phyloP scores from a whole-genome alignment of 2,797 vertebrate species.

The Vespertilio murinus region DNA sequence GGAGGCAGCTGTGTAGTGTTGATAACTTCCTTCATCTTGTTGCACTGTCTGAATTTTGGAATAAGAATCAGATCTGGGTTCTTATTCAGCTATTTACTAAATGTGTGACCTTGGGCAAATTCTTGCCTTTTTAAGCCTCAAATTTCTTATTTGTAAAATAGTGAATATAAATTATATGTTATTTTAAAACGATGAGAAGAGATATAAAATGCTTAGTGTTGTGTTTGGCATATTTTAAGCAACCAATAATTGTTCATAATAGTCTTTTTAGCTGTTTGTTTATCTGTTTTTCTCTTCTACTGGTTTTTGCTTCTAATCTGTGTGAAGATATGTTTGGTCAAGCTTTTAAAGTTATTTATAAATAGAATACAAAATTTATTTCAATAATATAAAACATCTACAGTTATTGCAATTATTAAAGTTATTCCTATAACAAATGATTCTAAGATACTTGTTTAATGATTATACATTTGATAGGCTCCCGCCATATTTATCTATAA shows the following conservation, averaged over 20 bases:
- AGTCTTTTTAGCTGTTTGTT: slow-evolving; percentile 9
- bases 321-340: slow-evolving; percentile 15
- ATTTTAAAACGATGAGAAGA: slow-evolving; percentile 25
- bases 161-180: background rate
- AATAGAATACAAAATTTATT: slow-evolving; percentile 13
- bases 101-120: background rate
- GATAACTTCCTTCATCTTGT: background rate
- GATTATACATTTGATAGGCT: slow-evolving; percentile 15
- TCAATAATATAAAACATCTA: background rate
- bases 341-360: slow-evolving; percentile 32
- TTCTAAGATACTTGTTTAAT: slow-evolving; percentile 7
- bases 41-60: background rate
- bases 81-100: background rate
- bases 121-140: slow-evolving; percentile 1
- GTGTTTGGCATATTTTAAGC: background rate
- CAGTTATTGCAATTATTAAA: slow-evolving; percentile 20
- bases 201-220: background rate
- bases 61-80: background rate
- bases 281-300: slow-evolving; percentile 3
- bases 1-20: background rate
- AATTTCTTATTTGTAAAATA: background rate
- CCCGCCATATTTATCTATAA: background rate
- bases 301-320: background rate
- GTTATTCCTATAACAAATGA: background rate
- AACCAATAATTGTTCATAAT: background rate